Evolutionary conservation across 2,113 vertebrate genomes (phyloP), one percentile per base, ranked within the genome.

Genomic region (Neodon shergylaensis): DNA sequence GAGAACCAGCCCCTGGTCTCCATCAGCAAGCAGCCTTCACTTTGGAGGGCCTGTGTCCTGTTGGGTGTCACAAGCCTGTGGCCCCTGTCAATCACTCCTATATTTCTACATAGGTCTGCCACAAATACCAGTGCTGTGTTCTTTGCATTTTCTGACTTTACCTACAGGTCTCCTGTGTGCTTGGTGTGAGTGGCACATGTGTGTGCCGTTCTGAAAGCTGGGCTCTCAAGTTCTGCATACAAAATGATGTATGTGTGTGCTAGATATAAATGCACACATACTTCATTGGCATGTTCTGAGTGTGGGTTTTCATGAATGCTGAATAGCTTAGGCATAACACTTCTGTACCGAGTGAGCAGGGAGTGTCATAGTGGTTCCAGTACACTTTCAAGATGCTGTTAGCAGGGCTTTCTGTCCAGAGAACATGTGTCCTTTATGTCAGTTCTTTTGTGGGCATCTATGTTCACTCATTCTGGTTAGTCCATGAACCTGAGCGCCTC

Each of bases 91-190:
- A 21, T 36, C 39, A 26, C 24, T 6, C 63, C 86, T 93, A 1
- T 68, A 17, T 88, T 54, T 94, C 89, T 58, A 49, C 49, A 78
- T 52, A 83, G 83, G 47, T 74, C 84, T 96, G 68, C 78, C 39
- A 76, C 49, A 90, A 79, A 95, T 42, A 76, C 79, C 76, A 76
- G 0, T 24, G 44, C 42, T n/a, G 52, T 7, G 5, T 17, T 85
- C 61, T 84, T 49, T 93, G 70, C 31, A 12, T 47, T 86, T 85
- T 82, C 65, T 68, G 81, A 85, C 58, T 88, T 94, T 52, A 22
- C 94, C 47, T 63, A 17, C 31, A 42, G 61, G 74, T 58, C 44
- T 33, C 63, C 28, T 31, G 65, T 52, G 33, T 88, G 42, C 85
- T 88, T 49, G 33, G 44, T 77, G 63, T 44, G 63, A 49, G 83